These are phyloP conservation scores for Hypocryptadius cinnamomeus DNA, from an alignment of 2,113 vertebrate genomes.

Conservation along the genomic window DNA sequence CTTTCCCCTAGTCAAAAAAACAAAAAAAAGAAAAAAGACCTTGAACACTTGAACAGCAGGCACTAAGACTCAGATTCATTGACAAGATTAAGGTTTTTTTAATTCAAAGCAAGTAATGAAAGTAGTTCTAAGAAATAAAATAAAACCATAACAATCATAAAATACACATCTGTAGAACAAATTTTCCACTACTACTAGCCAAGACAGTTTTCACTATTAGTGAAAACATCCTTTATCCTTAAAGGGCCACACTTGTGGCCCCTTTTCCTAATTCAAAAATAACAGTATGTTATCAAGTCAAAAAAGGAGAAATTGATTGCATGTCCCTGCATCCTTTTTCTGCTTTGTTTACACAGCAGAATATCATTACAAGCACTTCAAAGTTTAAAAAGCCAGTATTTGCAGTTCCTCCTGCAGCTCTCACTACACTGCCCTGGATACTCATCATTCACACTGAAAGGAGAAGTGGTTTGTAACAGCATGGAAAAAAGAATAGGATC, in stretches of 20 bases:
- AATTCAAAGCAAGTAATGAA: neutral
- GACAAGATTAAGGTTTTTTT: neutral
- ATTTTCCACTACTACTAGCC: neutral
- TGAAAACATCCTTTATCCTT: neutral
- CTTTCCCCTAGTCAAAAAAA: neutral
- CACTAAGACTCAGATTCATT: neutral
- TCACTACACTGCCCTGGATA: neutral
- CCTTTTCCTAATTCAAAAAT: neutral
- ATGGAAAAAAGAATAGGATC: neutral
- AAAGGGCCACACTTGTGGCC: neutral
- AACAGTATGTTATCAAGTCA: neutral
- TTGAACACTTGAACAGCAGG: neutral
- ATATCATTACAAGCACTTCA: neutral
- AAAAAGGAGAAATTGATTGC: neutral
- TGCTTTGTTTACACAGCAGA: neutral
- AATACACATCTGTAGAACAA: neutral
- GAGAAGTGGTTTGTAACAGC: neutral
- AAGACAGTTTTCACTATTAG: neutral
- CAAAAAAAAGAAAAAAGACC: neutral
- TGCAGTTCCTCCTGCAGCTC: neutral
- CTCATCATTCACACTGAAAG: neutral
- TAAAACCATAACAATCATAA: neutral
- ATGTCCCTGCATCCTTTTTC: neutral
- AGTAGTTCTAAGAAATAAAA: neutral
- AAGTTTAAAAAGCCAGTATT: neutral